These are phyloP conservation scores for Amphimallon solstitiale DNA, from an alignment of 2,888 invertebrate species.

Conservation along the genomic window DNA sequence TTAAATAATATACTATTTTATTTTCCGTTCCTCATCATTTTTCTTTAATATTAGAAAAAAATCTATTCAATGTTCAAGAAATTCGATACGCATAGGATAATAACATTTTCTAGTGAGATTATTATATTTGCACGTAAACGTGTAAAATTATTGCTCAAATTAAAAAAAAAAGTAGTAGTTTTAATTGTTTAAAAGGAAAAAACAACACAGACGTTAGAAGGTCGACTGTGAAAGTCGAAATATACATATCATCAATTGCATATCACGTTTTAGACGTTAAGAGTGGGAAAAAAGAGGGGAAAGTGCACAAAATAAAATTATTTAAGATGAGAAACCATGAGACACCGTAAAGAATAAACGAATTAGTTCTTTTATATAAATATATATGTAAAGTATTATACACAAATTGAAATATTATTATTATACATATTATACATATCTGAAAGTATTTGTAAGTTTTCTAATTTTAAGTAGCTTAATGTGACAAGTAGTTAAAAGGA, in stretches of 20 bases:
- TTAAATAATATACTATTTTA: too few relatives aligned
- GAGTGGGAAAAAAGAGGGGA: background rate
- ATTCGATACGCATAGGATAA: too few relatives aligned
- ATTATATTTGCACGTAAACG: too few relatives aligned
- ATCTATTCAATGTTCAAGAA: too few relatives aligned
- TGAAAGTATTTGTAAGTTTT: background rate
- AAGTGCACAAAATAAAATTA: background rate
- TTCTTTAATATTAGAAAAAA: too few relatives aligned
- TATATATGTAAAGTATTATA: background rate
- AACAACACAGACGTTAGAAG: background rate
- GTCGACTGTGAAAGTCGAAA: background rate
- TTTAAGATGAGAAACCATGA: conserved; percentile 2
- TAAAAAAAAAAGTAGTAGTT: background rate
- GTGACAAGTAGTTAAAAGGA: conserved; percentile 20
- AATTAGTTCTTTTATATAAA: conserved; percentile 20
- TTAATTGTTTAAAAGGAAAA: background rate
- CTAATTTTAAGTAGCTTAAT: background rate
- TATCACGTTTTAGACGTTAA: background rate
- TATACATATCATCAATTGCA: conserved; percentile 19
- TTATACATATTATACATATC: background rate
- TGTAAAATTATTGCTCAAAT: background rate
- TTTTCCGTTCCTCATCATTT: too few relatives aligned
- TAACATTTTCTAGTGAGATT: too few relatives aligned
- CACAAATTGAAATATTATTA: background rate
- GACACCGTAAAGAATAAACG: conserved; percentile 22